phyloP scores from a whole-genome alignment of 1,140 invertebrate genomes.

The Aphelenchoides fujianensis region DNA sequence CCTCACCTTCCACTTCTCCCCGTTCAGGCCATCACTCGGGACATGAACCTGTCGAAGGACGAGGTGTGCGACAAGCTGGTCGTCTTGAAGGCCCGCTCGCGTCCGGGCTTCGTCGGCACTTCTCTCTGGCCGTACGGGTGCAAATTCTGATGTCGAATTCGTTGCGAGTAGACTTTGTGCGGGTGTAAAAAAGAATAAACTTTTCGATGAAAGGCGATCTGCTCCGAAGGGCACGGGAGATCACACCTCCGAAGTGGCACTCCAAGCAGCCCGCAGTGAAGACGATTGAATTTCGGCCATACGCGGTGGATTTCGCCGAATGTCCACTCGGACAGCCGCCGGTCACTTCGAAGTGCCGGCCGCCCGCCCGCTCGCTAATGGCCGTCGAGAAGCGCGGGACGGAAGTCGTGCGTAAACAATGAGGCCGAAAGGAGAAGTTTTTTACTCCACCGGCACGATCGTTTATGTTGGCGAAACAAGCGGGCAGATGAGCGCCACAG shows the following conservation, averaged over 20 bases:
- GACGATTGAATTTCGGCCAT: background rate
- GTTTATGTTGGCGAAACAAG: background rate
- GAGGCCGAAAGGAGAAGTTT: background rate
- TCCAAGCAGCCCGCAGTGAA: background rate
- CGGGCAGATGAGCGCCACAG: background rate
- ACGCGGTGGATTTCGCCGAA: background rate
- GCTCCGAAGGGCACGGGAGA: too few relatives aligned
- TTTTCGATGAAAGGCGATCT: background rate
- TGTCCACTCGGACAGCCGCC: too few relatives aligned
- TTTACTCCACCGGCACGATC: background rate
- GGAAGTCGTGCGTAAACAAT: slow-evolving; percentile 5
- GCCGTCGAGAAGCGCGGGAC: background rate
- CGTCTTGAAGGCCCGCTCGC: background rate
- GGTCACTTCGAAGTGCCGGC: background rate
- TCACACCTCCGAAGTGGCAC: too few relatives aligned
- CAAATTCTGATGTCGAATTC: background rate
- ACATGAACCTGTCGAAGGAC: background rate
- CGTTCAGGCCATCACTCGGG: background rate
- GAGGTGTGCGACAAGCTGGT: background rate
- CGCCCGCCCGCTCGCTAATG: background rate
- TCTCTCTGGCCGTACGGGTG: background rate
- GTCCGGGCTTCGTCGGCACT: background rate
- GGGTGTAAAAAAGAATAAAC: background rate
- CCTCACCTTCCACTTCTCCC: background rate
- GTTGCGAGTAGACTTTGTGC: background rate